Evolutionary conservation across 2,113 vertebrate species (phyloP).

Genomic region (Scatophagus argus): DNA sequence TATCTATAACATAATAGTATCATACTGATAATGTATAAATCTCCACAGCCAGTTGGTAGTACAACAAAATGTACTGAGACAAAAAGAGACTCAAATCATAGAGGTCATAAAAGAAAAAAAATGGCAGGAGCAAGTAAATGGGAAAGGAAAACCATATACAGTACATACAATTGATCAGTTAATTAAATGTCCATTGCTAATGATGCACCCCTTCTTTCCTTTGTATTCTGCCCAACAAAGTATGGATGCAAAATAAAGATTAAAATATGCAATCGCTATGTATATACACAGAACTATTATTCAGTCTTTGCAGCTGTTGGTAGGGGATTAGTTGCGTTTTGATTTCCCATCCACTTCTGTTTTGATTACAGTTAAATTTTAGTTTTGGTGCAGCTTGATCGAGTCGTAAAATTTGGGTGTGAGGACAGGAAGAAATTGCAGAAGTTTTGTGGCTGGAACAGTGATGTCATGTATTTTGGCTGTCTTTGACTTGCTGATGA

Average conservation of each 20-base stretch:
- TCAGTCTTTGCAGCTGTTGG: background rate
- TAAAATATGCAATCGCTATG: background rate
- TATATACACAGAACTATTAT: background rate
- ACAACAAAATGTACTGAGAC: background rate
- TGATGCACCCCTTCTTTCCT: background rate
- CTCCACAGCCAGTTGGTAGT: background rate
- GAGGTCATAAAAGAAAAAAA: background rate
- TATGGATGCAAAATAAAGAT: background rate
- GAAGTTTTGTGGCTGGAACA: background rate
- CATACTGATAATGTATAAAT: too few relatives aligned
- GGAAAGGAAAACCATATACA: background rate
- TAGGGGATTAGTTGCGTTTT: conserved; percentile 7
- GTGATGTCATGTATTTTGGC: background rate
- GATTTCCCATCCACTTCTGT: conserved; percentile 9
- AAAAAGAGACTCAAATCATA: background rate
- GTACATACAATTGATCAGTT: background rate
- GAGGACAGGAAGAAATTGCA: background rate
- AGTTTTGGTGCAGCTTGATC: conserved; percentile 12
- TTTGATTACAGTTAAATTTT: conserved; percentile 30
- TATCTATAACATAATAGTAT: too few relatives aligned
- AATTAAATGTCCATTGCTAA: background rate
- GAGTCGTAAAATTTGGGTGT: background rate
- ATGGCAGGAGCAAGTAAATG: background rate
- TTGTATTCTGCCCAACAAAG: background rate
- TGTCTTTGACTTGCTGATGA: background rate